Evolutionary conservation across 2,888 invertebrate species (phyloP).

Genomic region (Rhyacophila evoluta): DNA sequence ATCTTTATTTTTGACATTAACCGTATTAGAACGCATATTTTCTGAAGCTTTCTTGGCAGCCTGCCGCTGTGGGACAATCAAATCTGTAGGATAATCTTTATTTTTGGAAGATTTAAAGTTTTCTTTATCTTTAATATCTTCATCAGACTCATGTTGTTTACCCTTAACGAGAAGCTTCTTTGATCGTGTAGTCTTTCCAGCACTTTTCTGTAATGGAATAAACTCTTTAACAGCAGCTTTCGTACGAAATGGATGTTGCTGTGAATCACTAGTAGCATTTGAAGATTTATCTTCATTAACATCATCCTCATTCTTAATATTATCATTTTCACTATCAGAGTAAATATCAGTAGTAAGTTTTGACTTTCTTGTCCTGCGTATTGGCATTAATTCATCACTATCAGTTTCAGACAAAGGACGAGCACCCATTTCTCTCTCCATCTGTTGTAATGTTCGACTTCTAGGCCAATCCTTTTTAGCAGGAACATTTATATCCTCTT

Average conservation of each 20-base stretch:
- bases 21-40: conserved; percentile 80
- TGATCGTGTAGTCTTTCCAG: conserved; percentile 61
- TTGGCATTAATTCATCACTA: conserved; percentile 82
- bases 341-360: conserved; percentile 82
- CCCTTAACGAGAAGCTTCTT: conserved; percentile 65
- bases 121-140: conserved; percentile 68
- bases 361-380: conserved; percentile 70
- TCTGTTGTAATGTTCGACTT: conserved; percentile 76
- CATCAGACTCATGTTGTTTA: conserved; percentile 62
- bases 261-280: conserved; percentile 76
- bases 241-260: conserved; percentile 78
- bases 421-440: conserved; percentile 80
- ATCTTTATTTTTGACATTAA: conserved; percentile 61
- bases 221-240: conserved; percentile 91
- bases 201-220: conserved; percentile 66
- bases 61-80: conserved; percentile 90
- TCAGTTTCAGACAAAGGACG: conserved; percentile 76
- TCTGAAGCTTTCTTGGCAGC: conserved; percentile 93
- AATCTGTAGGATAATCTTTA: conserved; percentile 78
- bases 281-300: conserved; percentile 72
- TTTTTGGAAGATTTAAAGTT: conserved; percentile 65
- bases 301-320: conserved; percentile 70
- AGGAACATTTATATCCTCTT: conserved; percentile 69
- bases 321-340: conserved; percentile 79
- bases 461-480: conserved; percentile 65